Evolutionary conservation across 2,888 invertebrate species (phyloP).

Genomic region (Eupithecia dodoneata): DNA sequence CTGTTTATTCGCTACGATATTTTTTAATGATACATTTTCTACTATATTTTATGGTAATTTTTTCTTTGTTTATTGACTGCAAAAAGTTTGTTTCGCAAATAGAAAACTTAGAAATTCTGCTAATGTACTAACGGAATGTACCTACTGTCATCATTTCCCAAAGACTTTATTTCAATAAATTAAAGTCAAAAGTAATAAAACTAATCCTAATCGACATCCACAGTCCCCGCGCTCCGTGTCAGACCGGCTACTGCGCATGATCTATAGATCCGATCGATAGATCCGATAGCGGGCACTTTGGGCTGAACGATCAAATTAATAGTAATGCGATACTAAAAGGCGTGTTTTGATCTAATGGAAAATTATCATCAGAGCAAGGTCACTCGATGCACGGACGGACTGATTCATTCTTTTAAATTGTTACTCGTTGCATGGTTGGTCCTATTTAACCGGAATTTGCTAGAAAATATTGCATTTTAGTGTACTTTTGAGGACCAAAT

Average conservation of each 20-base stretch:
- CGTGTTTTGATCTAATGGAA: conserved; percentile 24
- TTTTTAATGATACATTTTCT: not conserved
- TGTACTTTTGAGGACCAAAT: not conserved
- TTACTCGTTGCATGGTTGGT: not conserved
- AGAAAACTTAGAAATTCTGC: not conserved
- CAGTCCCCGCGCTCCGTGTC: not conserved
- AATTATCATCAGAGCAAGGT: conserved; percentile 14
- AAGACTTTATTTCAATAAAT: not conserved
- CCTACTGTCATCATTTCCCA: too few relatives aligned
- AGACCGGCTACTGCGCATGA: conserved; percentile 20
- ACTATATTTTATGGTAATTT: not conserved
- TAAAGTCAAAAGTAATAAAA: not conserved
- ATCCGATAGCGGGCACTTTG: conserved; percentile 23
- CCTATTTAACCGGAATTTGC: not conserved
- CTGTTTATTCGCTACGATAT: not conserved
- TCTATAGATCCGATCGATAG: conserved; percentile 15
- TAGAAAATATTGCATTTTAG: not conserved
- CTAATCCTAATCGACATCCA: conserved; percentile 4
- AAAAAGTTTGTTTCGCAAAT: not conserved
- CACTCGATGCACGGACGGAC: not conserved
- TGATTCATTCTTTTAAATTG: not conserved
- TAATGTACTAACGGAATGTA: too few relatives aligned
- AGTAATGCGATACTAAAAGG: conserved; percentile 26
- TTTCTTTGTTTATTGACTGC: not conserved
- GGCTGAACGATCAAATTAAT: conserved; percentile 14